A percentile compares a stretch with the other conserved stretches of the same genome.
phyloP scores from a whole-genome alignment of 2,797 vertebrate species.

The Eremophila alpestris region DNA sequence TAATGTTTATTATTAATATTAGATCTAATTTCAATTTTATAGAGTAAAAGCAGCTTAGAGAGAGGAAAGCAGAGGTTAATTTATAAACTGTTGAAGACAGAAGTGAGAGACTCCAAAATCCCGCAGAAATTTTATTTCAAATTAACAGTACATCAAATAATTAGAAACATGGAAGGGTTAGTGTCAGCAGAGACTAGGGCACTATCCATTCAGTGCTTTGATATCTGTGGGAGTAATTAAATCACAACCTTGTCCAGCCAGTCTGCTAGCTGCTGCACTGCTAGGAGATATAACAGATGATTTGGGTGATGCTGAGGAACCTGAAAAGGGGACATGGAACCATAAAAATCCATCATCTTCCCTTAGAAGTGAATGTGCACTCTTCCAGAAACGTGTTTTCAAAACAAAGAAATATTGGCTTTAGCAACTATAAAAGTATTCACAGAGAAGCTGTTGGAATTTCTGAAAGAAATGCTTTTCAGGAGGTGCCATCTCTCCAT shows the following conservation, averaged over 20 bases:
- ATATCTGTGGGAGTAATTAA: conserved; percentile 86
- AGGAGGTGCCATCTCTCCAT: neutral
- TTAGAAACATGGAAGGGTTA: conserved; percentile 58
- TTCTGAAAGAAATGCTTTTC: neutral
- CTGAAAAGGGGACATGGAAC: conserved; percentile 81
- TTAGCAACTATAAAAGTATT: neutral
- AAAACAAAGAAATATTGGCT: neutral
- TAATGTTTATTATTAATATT: neutral
- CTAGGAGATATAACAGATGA: conserved; percentile 90
- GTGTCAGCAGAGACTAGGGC: conserved; percentile 65
- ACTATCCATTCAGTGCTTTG: conserved; percentile 72
- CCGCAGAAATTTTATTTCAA: conserved; percentile 16
- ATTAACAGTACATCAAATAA: conserved; percentile 48
- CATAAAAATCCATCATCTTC: conserved; percentile 63
- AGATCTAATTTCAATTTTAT: neutral
- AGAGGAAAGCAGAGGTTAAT: conserved; percentile 42
- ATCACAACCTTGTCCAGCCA: conserved; percentile 89
- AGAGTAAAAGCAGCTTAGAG: conserved; percentile 43
- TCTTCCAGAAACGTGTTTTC: neutral
- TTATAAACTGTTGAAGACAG: neutral
- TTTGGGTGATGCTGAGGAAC: conserved; percentile 85
- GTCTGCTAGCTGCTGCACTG: conserved; percentile 87
- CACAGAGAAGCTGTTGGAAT: neutral
- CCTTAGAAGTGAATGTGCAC: neutral
- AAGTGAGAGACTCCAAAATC: conserved; percentile 17